phyloP scores from a whole-genome alignment of 2,797 vertebrate genomes.

The Adrianichthys oophorus region DNA sequence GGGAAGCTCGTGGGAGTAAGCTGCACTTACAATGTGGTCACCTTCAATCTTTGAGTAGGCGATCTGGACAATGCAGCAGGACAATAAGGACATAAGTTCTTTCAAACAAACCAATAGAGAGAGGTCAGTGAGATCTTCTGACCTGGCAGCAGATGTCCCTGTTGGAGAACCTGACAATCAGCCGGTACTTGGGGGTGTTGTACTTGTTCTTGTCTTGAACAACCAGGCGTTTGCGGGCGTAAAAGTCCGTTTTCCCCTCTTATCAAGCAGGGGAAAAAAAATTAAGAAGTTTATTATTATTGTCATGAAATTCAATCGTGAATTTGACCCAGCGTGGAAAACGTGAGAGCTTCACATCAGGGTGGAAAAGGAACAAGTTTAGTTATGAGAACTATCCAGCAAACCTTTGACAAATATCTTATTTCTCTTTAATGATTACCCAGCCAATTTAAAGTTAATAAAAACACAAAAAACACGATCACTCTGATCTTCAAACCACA shows the following conservation, averaged over 20 bases:
- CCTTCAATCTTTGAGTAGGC: slow-evolving; percentile 96
- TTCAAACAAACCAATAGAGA: neutral
- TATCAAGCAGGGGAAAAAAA: too few relatives aligned
- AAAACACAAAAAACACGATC: too few relatives aligned
- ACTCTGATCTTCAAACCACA: too few relatives aligned
- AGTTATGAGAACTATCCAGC: too few relatives aligned
- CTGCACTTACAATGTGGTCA: slow-evolving; percentile 92
- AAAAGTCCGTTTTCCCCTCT: slow-evolving; percentile 98
- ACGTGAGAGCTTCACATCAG: too few relatives aligned
- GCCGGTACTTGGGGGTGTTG: slow-evolving; percentile 97
- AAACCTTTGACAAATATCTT: too few relatives aligned
- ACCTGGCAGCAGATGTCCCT: slow-evolving; percentile 99
- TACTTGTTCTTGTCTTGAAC: slow-evolving; percentile 99
- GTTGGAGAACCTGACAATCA: slow-evolving; percentile 96
- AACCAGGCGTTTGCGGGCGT: slow-evolving; percentile 93
- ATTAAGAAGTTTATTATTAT: too few relatives aligned
- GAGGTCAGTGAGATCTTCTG: slow-evolving; percentile 15
- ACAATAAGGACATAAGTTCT: neutral
- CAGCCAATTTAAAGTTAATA: too few relatives aligned
- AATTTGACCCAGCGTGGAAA: too few relatives aligned
- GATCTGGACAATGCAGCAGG: slow-evolving; percentile 73
- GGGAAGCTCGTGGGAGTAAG: slow-evolving; percentile 92
- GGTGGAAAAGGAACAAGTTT: too few relatives aligned
- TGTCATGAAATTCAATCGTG: too few relatives aligned
- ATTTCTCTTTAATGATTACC: too few relatives aligned